Evolutionary conservation across 92 coral and sea anemone species (phyloP), one percentile per base, ranked within the genome.

Genomic region (Diadumene lineata): DNA sequence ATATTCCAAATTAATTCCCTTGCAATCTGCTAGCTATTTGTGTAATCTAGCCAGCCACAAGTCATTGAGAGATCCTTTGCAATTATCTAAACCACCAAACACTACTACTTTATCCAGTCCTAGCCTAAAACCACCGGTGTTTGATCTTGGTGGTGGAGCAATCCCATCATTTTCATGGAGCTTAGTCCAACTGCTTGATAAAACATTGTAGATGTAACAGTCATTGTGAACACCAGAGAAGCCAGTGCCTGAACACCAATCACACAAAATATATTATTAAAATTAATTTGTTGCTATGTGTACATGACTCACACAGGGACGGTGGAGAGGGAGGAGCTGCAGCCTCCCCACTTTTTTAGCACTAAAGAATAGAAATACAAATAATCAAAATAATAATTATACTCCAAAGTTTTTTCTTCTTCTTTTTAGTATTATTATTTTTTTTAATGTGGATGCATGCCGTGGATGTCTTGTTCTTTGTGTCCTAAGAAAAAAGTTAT

Each of bases 101-200:
- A 72, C 51, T 1, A 73, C 66, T 56, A 73, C 22, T 21, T 13
- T 28, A 8, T 73, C 24, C 1, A 24, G 11, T 53, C 77, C 79
- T 16, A n/a, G 68, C 30, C 63, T 75, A 29, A 73, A 57, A 10
- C 78, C 78, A 56, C 60, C 57, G 62, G 63, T 75, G 50, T 63
- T 34, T 23, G 62, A 60, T 46, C 80, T 75, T 46, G 80, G 70
- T 24, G 80, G 24, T 38, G 80, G 80, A 61, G 30, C 56, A 26
- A 27, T 50, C 11, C 29, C 70, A 18, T 63, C 44, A 17, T 70
- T 60, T 23, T 1, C 22, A 11, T 75, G 25, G 21, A 74, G 38
- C n/a, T 31, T 38, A 30, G 26, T 38, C 80, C 70, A 75, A 18
- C 58, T 24, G 3, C 80, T 71, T 32, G 70, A 68, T 7, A 75